Evolutionary conservation across 2,888 invertebrate genomes (phyloP).

Genomic region (Phengaris arion): DNA sequence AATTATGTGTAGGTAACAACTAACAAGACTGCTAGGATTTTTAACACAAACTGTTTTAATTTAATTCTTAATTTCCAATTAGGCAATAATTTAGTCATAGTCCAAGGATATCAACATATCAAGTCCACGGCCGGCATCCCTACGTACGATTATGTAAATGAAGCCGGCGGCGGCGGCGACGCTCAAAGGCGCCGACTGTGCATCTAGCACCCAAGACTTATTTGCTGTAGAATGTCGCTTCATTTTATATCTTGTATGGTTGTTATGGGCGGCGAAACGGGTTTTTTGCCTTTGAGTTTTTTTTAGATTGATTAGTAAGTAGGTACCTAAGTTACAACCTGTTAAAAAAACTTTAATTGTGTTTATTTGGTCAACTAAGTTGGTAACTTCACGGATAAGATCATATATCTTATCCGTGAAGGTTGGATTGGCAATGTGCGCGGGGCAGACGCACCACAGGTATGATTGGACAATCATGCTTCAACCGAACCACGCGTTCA

Average conservation of each 20-base stretch:
- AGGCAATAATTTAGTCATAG: neutral
- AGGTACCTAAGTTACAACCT: neutral
- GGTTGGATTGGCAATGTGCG: no score
- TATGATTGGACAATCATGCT: no score
- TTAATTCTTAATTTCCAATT: no score
- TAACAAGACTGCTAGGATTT: no score
- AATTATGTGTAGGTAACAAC: no score
- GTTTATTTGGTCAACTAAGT: no score
- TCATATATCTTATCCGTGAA: no score
- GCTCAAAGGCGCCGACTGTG: slow-evolving; percentile 57
- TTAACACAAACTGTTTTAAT: no score
- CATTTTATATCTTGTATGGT: slow-evolving; percentile 29
- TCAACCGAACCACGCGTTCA: no score
- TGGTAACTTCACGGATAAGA: no score
- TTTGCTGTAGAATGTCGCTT: slow-evolving; percentile 34
- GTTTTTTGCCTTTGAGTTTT: slow-evolving; percentile 27
- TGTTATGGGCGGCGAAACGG: slow-evolving; percentile 30
- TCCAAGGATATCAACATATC: slow-evolving; percentile 1
- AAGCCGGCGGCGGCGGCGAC: slow-evolving; percentile 47
- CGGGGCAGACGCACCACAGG: no score
- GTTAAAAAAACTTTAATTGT: neutral
- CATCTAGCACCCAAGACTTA: slow-evolving; percentile 57
- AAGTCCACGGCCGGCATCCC: neutral
- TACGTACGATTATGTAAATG: slow-evolving; percentile 61
- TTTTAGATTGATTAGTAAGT: neutral